Base-by-base conservation (phyloP, 2,888 invertebrate species). In the Arctia plantaginis region DNA sequence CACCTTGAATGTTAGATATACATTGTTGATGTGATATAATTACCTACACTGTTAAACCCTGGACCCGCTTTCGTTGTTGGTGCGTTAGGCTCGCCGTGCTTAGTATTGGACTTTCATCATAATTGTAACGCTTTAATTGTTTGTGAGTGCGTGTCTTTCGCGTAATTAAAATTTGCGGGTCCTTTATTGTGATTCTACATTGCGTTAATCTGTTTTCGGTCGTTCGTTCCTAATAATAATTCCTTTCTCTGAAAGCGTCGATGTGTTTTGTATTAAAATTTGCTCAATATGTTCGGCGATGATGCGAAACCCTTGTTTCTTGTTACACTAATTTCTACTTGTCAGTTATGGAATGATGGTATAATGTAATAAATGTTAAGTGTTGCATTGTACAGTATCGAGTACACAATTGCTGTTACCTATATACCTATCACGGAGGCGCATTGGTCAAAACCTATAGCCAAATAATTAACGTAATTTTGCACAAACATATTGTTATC, bases 221-320 rank as follows among this genome's bases (percentile, higher is more conserved):
- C 92, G 88, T 93, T 92, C 90, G 94, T 95, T 95, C 94, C 94
- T 95, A 94, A 90, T 89, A 94, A 90, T 89, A 88, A 90, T 92
- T 94, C 91, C 90, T 93, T 92, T 91, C 81, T 86, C 86, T 87
- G 87, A 85, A 86, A 86, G 85, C 84, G 88, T 90, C 85, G 87
- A 89, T 91, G 91, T 93, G 92, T 92, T 92, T 90, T 91, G 91
- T 89, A 90, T 92, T 91, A 89, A 92, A 91, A 91, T 88, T 94
- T 95, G 95, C 95, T 95, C 95, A 95, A 94, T 90, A 90, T 86
- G 86, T 92, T 93, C 90, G 89, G 87, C 90, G 89, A 89, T 90
- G 85, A 85, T 88, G 87, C 89, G 84, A 85, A 84, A 84, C 84
- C 82, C 84, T 85, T 85, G 83, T 87, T 86, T 87, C 85, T 85